A percentile compares a stretch with the other conserved stretches of the same genome.
phyloP scores from a whole-genome alignment of 2,888 invertebrate species.

The Stenodema calcarata region DNA sequence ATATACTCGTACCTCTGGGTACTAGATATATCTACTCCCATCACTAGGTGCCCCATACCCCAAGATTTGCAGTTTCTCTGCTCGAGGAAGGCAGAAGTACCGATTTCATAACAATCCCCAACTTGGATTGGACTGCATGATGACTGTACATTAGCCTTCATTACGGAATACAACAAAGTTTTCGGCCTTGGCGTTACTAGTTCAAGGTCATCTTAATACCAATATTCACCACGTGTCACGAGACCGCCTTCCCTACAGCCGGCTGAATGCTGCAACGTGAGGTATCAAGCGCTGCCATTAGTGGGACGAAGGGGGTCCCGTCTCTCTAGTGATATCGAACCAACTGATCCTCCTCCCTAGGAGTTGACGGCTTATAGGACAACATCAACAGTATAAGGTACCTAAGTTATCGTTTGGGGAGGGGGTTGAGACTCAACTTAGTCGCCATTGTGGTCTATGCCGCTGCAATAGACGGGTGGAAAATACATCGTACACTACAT shows the following conservation, averaged over 20 bases:
- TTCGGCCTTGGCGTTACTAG: background rate
- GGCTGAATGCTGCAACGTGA: background rate
- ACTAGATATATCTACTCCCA: too few relatives aligned
- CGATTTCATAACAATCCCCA: too few relatives aligned
- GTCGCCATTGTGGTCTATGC: background rate
- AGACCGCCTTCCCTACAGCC: too few relatives aligned
- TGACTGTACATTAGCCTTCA: too few relatives aligned
- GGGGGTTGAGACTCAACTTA: background rate
- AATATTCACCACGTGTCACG: background rate
- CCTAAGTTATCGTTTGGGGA: background rate
- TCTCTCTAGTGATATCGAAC: constrained; percentile 40
- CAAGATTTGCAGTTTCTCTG: too few relatives aligned
- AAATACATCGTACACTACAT: too few relatives aligned
- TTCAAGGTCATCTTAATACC: background rate
- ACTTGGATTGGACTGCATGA: too few relatives aligned
- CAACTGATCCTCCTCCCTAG: background rate
- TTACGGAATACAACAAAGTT: background rate
- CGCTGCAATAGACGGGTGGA: too few relatives aligned
- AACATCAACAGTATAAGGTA: background rate
- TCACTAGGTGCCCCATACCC: too few relatives aligned
- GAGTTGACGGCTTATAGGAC: background rate
- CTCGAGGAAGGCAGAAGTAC: too few relatives aligned
- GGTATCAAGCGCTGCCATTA: background rate
- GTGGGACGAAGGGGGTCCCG: background rate
- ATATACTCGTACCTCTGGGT: too few relatives aligned